Evolutionary conservation across 2,888 invertebrate species (phyloP), one percentile per base, ranked within the genome.

Genomic region (Tenthredo scrophulariae): DNA sequence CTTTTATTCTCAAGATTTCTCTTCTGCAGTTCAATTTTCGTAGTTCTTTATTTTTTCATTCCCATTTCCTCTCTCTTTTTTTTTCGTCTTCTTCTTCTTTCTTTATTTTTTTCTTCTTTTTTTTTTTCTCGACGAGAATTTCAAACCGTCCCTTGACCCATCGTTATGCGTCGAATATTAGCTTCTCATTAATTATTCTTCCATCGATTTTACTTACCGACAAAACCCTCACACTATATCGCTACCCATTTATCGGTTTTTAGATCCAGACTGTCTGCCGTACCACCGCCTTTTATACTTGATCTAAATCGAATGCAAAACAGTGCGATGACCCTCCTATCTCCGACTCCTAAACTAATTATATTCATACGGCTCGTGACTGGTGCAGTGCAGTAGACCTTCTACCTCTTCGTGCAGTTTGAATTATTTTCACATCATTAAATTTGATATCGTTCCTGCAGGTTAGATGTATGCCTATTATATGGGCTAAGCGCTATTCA

Each of bases 271-370:
- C 18, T 43, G 43, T 74, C 74, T 26, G 26, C 43, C 33, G 46
- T 26, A 26, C n/a, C 43, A 33, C 62, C 74, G 40, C 13, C 75
- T 75, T 75, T 54, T 46, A 46, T 46, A 54, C n/a, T n/a, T 54
- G 77, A 33, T 77, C 77, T 77, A 54, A 77, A 77, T 77, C 54
- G 29, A 77, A 77, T 77, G 77, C 46, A 77, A 77, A 77, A 77
- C 77, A 22, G 77, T 54, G 10, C 77, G 77, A 77, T 33, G 77
- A 77, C 77, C 77, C 50, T 46, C 9, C 74, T 77, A n/a, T 77
- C 18, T 18, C 18, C 10, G 40, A 13, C n/a, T 77, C n/a, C 29
- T 46, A 26, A 77, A 77, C 77, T 77, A 77, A 77, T 77, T 77
- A 77, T 54, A 77, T 77, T 77, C 77, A 77, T 77, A 26, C 67